Base-by-base conservation (phyloP, 2,113 vertebrate species). In the Hyperoodon ampullatus region DNA sequence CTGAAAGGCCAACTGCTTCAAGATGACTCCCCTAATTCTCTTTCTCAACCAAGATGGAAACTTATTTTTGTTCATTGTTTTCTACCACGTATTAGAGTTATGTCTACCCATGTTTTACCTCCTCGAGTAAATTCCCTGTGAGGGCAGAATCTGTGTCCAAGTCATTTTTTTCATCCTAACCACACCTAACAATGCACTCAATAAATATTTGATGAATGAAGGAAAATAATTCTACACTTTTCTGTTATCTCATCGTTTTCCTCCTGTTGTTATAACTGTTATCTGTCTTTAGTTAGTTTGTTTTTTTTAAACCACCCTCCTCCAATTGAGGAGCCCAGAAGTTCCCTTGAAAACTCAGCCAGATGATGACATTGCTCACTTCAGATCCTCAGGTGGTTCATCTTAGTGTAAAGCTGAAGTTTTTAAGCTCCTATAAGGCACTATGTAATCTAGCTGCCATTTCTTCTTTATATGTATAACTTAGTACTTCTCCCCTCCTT, bases 381-480 rank as follows among this genome's bases (percentile, higher is more conserved):
- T 55, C 14, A 53, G 18, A 2, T 21, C 7, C 75, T 85, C n/a
- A 13, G n/a, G n/a, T 8, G 6, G 26, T 53, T 68, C 4, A 6
- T 35, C 42, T 70, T 30, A 21, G 14, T 72, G 39, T 30, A 35
- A 60, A 83, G 39, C 23, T 83, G 0, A 66, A 61, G n/a, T 42
- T 70, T 21, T 42, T 5, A 2, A 16, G 19, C 21, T 70, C 30
- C 63, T 11, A 0, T 19, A 21, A 75, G 3, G 58, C 14, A 44
- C 33, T 4, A 1, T 19, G 26, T 23, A 14, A 28, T 16, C 35
- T 10, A 16, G 23, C 6, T 5, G 28, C 66, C 21, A 1, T 23
- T 44, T 11, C 50, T 42, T 58, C 50, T 58, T 42, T 3, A 5
- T 3, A 6, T 18, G 0, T 16, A 3, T 16, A 1, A 63, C 0